Conservation (phyloP, 2,113 vertebrate genomes). For the Rhynchomys soricoides region DNA sequence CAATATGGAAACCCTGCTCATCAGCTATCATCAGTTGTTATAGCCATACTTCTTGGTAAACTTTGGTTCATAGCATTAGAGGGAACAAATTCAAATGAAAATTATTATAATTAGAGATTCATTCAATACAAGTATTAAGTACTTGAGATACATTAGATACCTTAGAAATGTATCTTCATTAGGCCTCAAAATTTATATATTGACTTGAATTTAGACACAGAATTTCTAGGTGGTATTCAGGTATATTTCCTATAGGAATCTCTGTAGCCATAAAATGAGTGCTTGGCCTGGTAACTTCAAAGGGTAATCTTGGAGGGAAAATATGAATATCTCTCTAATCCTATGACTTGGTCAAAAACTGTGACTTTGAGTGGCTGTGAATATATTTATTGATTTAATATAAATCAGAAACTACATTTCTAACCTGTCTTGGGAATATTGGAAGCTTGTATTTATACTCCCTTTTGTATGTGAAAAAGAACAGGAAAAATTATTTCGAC, state of each 20-base stretch:
- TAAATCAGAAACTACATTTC: slow-evolving; percentile 20
- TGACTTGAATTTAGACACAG: not conserved
- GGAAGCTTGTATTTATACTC: not conserved
- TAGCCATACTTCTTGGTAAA: not conserved
- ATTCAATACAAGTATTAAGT: not conserved
- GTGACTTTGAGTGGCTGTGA: not conserved
- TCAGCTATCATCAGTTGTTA: not conserved
- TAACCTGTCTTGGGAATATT: slow-evolving; percentile 1
- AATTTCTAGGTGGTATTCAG: not conserved
- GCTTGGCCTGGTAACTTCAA: not conserved
- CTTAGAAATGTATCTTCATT: not conserved
- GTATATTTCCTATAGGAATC: not conserved
- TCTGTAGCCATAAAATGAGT: not conserved
- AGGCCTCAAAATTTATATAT: not conserved
- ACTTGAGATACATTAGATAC: not conserved
- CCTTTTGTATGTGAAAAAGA: not conserved
- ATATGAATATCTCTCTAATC: not conserved
- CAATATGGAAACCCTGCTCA: not conserved
- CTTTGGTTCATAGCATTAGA: slow-evolving; percentile 5
- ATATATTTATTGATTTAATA: slow-evolving; percentile 46
- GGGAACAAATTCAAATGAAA: not conserved
- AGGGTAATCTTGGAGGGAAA: slow-evolving; percentile 26
- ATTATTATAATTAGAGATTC: not conserved
- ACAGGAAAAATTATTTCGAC: not conserved
- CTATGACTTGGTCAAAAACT: not conserved